These are phyloP conservation scores for Sakesphorus luctuosus DNA, from an alignment of 2,113 vertebrate genomes.

Conservation along the genomic window DNA sequence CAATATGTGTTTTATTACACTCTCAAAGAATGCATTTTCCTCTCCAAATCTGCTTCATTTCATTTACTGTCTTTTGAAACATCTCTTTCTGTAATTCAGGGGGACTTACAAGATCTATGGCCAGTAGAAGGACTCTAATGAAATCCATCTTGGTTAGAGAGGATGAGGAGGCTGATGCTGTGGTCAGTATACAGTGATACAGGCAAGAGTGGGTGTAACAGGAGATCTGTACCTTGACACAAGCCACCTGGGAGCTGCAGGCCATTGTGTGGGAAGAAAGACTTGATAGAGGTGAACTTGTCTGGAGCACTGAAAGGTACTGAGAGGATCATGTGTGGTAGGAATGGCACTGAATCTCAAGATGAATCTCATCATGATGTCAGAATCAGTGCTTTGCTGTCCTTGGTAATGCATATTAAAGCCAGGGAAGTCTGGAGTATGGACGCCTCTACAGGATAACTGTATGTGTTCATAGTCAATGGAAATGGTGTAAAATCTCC, in stretches of 20 bases:
- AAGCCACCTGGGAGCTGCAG: background rate
- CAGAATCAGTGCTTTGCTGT: background rate
- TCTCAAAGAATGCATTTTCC: conserved; percentile 13
- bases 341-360: background rate
- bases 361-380: background rate
- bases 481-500: background rate
- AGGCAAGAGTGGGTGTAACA: background rate
- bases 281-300: background rate
- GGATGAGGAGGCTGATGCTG: too few species aligned
- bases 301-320: background rate
- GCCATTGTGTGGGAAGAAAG: background rate
- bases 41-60: conserved; percentile 49
- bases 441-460: background rate
- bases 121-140: background rate
- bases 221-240: fast-evolving
- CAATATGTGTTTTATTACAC: conserved; percentile 5
- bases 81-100: conserved; percentile 12
- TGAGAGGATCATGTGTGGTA: background rate
- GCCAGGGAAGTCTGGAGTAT: background rate
- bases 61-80: conserved; percentile 30
- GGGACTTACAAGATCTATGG: background rate
- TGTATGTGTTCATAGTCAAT: background rate
- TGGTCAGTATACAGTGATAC: background rate
- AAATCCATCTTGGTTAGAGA: background rate
- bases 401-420: background rate